Conservation (phyloP, 1,140 invertebrate genomes). For the Pseudomyrmex flavicornis region DNA sequence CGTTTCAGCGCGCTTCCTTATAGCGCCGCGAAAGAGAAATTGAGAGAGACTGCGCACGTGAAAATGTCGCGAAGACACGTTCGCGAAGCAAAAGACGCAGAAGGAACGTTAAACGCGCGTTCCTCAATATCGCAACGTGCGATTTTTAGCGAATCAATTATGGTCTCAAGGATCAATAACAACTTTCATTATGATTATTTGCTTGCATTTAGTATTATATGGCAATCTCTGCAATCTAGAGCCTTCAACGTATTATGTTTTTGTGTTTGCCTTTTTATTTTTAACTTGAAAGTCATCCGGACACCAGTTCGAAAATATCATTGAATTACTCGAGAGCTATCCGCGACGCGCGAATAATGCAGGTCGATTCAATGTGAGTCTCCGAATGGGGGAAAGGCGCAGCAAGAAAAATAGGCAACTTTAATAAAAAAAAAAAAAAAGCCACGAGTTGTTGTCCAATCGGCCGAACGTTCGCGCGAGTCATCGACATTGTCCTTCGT, state of each 20-base stretch:
- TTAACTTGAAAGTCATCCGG: slow-evolving; percentile 34
- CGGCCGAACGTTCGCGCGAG: slow-evolving; percentile 53
- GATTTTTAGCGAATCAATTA: slow-evolving; percentile 7
- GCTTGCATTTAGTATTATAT: not conserved
- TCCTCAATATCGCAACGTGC: not conserved
- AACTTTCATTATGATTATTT: not conserved
- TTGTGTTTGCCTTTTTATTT: slow-evolving; percentile 9
- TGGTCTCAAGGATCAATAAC: not conserved
- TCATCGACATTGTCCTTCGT: slow-evolving; percentile 67
- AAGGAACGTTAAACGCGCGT: not conserved
- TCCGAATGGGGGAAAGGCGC: not conserved
- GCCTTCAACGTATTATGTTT: not conserved
- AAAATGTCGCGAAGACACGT: slow-evolving; percentile 12
- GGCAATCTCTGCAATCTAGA: not conserved
- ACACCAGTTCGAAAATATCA: slow-evolving; percentile 22
- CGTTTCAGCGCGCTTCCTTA: slow-evolving; percentile 35
- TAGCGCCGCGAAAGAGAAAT: slow-evolving; percentile 40
- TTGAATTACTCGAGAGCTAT: slow-evolving; percentile 31
- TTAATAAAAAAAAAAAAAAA: slow-evolving; percentile 4
- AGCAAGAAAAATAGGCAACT: slow-evolving; percentile 40
- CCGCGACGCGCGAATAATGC: slow-evolving; percentile 19
- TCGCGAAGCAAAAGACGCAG: slow-evolving; percentile 18
- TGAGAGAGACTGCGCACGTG: slow-evolving; percentile 39
- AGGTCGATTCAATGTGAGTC: not conserved
- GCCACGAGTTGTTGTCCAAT: slow-evolving; percentile 50